Conservation (phyloP, 2,888 invertebrate species). For the Athripsodes cinereus region DNA sequence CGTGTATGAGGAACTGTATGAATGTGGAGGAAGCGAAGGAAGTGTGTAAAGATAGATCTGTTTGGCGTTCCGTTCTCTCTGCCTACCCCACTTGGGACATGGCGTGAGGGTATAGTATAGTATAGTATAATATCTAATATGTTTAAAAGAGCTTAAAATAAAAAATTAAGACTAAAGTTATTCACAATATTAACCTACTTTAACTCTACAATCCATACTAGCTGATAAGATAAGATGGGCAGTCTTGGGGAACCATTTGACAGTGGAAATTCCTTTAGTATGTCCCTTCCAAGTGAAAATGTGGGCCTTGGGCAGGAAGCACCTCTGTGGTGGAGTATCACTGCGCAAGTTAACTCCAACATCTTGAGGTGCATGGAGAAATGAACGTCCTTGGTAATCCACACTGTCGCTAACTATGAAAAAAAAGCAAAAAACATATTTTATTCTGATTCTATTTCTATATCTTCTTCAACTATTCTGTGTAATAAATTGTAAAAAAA, state of each 20-base stretch:
- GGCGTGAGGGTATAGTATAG: background rate
- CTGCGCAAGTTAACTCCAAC: slow-evolving; percentile 84
- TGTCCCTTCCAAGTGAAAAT: slow-evolving; percentile 97
- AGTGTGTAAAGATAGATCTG: too few relatives aligned
- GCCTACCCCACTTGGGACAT: too few relatives aligned
- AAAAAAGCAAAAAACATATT: too few relatives aligned
- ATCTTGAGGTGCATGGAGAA: slow-evolving; percentile 88
- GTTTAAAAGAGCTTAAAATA: background rate
- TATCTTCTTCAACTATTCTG: too few relatives aligned
- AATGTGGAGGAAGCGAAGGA: too few relatives aligned
- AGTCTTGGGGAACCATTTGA: slow-evolving; percentile 90
- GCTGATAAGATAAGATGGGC: slow-evolving; percentile 93
- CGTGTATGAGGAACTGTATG: too few relatives aligned
- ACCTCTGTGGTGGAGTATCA: slow-evolving; percentile 85
- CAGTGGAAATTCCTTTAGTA: slow-evolving; percentile 91
- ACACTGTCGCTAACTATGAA: slow-evolving; percentile 78
- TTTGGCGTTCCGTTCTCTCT: too few relatives aligned
- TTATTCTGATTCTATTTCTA: too few relatives aligned
- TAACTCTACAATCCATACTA: slow-evolving; percentile 95
- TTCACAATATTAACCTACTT: slow-evolving; percentile 62
- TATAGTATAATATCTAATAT: background rate
- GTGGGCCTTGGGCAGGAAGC: slow-evolving; percentile 93
- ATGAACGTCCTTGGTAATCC: slow-evolving; percentile 96
- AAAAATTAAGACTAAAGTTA: background rate
- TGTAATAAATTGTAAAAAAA: too few relatives aligned